Percentiles rank a stretch among this genome's conserved stretches.
These are phyloP conservation scores for Dendrocopos noguchii DNA, from an alignment of 2,113 vertebrate genomes.

Conservation along the genomic window DNA sequence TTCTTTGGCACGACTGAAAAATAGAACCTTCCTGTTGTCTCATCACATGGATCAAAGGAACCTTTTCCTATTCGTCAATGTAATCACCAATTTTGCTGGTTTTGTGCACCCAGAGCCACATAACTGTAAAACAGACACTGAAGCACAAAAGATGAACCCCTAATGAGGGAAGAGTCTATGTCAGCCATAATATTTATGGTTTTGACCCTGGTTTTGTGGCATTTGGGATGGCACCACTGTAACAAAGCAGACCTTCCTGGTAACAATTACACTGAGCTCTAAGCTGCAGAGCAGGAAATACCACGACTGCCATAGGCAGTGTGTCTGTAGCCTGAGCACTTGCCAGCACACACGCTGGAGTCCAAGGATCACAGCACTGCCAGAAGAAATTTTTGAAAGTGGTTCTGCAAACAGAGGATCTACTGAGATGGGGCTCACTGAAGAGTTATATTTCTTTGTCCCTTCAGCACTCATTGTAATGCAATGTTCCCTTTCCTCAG, in stretches of 20 bases:
- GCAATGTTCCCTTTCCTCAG: not conserved
- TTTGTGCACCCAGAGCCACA: not conserved
- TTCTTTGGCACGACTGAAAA: not conserved
- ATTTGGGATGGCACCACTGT: not conserved
- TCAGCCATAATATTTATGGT: rapidly evolving
- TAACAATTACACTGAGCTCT: not conserved
- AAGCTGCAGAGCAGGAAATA: not conserved
- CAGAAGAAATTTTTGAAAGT: not conserved
- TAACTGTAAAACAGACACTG: not conserved
- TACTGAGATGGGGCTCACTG: not conserved
- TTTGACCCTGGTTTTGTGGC: not conserved
- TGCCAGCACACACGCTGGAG: not conserved
- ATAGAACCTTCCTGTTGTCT: not conserved
- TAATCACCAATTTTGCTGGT: not conserved
- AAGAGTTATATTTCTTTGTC: not conserved
- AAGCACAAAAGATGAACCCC: not conserved
- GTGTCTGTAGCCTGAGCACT: not conserved
- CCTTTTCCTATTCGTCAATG: not conserved
- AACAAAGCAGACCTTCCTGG: not conserved
- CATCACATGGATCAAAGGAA: not conserved
- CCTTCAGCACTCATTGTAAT: not conserved
- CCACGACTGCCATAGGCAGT: rapidly evolving
- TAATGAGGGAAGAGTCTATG: not conserved
- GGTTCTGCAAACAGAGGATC: not conserved
- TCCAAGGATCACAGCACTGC: not conserved